phyloP scores from a whole-genome alignment of 2,888 invertebrate genomes.

The Gari tellinella region DNA sequence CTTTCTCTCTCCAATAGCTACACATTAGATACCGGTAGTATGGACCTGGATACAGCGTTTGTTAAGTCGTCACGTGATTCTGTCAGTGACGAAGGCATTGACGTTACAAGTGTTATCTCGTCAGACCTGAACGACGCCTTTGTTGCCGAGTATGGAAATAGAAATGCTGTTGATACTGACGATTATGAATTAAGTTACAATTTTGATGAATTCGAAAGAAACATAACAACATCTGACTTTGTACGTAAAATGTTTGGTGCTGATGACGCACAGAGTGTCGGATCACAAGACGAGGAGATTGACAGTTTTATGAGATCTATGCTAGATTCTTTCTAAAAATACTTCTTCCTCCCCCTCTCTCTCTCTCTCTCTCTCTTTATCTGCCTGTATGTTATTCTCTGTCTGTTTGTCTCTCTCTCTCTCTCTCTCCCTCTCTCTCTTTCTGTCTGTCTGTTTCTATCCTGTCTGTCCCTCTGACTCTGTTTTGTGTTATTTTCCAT shows the following conservation, averaged over 20 bases:
- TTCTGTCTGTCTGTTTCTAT: neutral
- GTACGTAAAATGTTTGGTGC: constrained; percentile 7
- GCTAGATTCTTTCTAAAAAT: constrained; percentile 10
- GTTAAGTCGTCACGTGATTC: constrained; percentile 24
- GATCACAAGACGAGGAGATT: constrained; percentile 35
- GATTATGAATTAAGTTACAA: neutral
- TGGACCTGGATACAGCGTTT: constrained; percentile 29
- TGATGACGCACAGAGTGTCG: neutral
- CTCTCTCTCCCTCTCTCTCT: neutral
- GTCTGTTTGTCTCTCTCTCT: neutral
- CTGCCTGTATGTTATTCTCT: too few species aligned
- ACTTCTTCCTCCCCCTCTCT: too few species aligned
- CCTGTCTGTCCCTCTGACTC: neutral
- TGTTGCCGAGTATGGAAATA: constrained; percentile 9
- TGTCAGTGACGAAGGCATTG: constrained; percentile 48
- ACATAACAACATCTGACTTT: constrained; percentile 5
- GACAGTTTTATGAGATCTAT: constrained; percentile 40
- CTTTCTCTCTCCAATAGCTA: neutral
- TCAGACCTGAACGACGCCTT: constrained; percentile 37
- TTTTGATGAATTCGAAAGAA: constrained; percentile 6
- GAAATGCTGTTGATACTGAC: neutral
- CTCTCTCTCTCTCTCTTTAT: too few species aligned
- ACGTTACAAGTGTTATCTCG: constrained; percentile 39
- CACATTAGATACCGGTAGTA: neutral
- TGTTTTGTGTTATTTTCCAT: neutral